Evolutionary conservation across 2,797 vertebrate species (phyloP), one percentile per base, ranked within the genome.

Genomic region (Acipenser oxyrinchus): DNA sequence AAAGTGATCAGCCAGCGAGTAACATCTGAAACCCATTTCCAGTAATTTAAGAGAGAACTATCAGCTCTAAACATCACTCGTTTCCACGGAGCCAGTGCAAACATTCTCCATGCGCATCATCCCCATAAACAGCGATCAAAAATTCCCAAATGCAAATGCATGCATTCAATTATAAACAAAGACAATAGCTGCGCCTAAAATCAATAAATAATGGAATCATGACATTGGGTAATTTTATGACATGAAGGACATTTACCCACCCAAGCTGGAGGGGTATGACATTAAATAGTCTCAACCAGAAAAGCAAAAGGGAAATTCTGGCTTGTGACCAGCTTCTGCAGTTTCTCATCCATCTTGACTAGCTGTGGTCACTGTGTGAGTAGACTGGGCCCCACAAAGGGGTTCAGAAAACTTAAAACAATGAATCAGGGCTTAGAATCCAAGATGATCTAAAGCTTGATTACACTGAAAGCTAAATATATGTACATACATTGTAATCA

Each of bases 21-120:
- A 82, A 89, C 89, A 91, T 90, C 88, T 90, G 89, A 90, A 88
- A 87, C 74, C 83, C 79, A 91, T 90, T 89, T 85, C 82, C 83
- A 84, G 79, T 82, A 86, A 90, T 90, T 90, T 87, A 90, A 88
- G 85, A 85, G 78, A 82, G 76, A 84, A 79, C 84, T 88, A 89
- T 88, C 84, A 83, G 82, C 79, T 82, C 81, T 81, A 89, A 90
- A 91, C 84, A 88, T 87, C 69, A 73, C 68, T 82, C 64, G 84
- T 89, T 89, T 88, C 88, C 86, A 89, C 84, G 75, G 83, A 78
- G 84, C 82, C 72, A 57, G 79, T 77, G 86, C 83, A 88, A 87
- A 88, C 84, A 84, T 71, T 75, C 62, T 15, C 64, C 63, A 51
- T 59, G 11, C n/a, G 66, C 53, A 12, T 55, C 48, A 65, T 78